Base-by-base conservation (phyloP, 2,888 invertebrate species). In the Heliconius aoede region DNA sequence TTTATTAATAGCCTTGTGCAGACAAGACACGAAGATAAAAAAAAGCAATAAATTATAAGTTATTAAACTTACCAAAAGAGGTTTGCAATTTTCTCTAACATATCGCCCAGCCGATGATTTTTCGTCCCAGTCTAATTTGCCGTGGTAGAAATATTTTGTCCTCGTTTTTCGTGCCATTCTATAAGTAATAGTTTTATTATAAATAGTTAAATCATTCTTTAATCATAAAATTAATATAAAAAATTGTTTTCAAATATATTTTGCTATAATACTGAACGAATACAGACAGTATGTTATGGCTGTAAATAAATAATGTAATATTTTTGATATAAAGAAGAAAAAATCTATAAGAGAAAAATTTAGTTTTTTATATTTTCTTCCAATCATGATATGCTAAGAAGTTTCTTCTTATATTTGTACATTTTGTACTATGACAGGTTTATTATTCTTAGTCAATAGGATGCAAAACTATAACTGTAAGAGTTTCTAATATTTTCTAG, bases 121-220 rank as follows among this genome's bases (percentile, higher is more conserved):
- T 84, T 98, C 98, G 90, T 99, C 99, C 99, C 99, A 99, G 92
- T 99, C 99, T 88, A 99, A 95, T 95, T 98, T 98, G 74, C 99
- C 99, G 90, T 99, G 98, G 94, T 99, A 98, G 94, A 99, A 99
- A 94, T 99, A 99, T 95, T 99, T 99, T 84, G 99, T 99, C 95
- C 98, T 98, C 79, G 98, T 98, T 95, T 97, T 98, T 83, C 97
- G 95, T 72, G 97, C 97, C 97, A 97, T 97, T 92, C 97, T 97
- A 94, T 83, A 95, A 75, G 77, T 81, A 46, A 78, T 85, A 15
- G 30, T 55, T n/a, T 55, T 21, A 11, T 55, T 55, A 55, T 55
- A 55, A 55, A n/a, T n/a, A 9, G 11, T n/a, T n/a, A n/a, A 46
- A 46, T 46, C 13, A 13, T 40, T 40, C 3, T n/a, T 21, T 21